Percentiles rank a stretch among this genome's conserved stretches.
Evolutionary conservation across 2,888 invertebrate species (phyloP).

Genomic region (Eupithecia vulgata): DNA sequence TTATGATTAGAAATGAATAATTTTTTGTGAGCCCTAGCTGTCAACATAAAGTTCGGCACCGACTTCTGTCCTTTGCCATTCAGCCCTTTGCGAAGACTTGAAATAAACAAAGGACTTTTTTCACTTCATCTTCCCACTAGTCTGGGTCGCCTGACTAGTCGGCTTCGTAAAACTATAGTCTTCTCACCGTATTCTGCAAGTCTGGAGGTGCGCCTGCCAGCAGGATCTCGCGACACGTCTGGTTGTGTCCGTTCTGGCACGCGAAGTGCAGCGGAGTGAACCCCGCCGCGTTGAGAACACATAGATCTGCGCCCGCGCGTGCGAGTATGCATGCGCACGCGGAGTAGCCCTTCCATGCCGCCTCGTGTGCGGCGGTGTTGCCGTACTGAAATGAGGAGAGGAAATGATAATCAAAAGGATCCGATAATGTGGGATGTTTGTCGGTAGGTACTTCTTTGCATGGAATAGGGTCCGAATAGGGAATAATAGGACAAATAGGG

Average conservation of each 20-base stretch:
- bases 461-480: too few species aligned
- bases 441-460: not conserved
- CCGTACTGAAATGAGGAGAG: slow-evolving; percentile 87
- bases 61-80: too few species aligned
- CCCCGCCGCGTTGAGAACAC: slow-evolving; percentile 91
- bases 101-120: too few species aligned
- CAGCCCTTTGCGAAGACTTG: too few species aligned
- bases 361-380: slow-evolving; percentile 96
- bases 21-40: not conserved
- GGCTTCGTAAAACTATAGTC: not conserved
- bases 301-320: slow-evolving; percentile 84
- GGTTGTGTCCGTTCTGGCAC: slow-evolving; percentile 98
- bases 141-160: not conserved
- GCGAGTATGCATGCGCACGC: slow-evolving; percentile 86
- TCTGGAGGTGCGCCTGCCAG: slow-evolving; percentile 94
- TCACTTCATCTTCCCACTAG: too few species aligned
- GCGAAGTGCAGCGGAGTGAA: slow-evolving; percentile 97
- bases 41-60: not conserved
- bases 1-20: not conserved
- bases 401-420: not conserved
- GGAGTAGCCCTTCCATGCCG: slow-evolving; percentile 97
- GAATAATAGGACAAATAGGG: too few species aligned
- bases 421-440: not conserved
- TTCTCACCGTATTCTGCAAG: slow-evolving; percentile 93
- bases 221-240: slow-evolving; percentile 94